Evolutionary conservation across 1,140 invertebrate genomes (phyloP).

Genomic region (Tetramorium alpestre): DNA sequence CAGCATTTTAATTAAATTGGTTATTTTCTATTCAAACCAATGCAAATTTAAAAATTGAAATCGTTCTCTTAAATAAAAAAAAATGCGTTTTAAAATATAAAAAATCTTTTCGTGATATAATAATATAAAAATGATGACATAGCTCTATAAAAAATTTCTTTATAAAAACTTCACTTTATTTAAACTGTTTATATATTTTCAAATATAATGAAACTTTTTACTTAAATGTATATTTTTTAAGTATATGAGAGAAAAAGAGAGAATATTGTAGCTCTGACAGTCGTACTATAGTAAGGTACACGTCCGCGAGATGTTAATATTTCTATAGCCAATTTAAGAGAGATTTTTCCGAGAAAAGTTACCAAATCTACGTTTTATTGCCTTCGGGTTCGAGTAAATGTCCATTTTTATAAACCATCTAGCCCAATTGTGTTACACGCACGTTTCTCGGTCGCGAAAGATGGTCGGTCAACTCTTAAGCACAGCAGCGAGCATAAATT

Average conservation of each 20-base stretch:
- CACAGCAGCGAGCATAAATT: slow-evolving; percentile 79
- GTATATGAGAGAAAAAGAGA: background rate
- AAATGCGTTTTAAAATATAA: background rate
- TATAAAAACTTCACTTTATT: too few species aligned
- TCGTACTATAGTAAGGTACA: background rate
- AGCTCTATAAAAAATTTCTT: background rate
- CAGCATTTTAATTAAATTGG: background rate
- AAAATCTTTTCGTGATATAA: background rate
- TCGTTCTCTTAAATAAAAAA: background rate
- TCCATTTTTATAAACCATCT: slow-evolving; percentile 10
- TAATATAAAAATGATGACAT: background rate
- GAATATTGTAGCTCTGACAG: background rate
- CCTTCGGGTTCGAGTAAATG: background rate
- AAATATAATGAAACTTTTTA: background rate
- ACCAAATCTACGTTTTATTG: background rate
- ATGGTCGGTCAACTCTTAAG: slow-evolving; percentile 71
- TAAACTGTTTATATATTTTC: background rate
- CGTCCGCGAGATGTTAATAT: background rate
- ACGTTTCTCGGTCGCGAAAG: slow-evolving; percentile 49
- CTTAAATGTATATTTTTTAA: background rate
- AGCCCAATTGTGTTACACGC: background rate
- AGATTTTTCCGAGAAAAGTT: slow-evolving; percentile 5
- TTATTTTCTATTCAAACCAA: background rate
- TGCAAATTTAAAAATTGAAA: background rate
- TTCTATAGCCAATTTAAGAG: background rate